phyloP scores from a whole-genome alignment of 2,113 vertebrate species.

The Ifrita kowaldi region DNA sequence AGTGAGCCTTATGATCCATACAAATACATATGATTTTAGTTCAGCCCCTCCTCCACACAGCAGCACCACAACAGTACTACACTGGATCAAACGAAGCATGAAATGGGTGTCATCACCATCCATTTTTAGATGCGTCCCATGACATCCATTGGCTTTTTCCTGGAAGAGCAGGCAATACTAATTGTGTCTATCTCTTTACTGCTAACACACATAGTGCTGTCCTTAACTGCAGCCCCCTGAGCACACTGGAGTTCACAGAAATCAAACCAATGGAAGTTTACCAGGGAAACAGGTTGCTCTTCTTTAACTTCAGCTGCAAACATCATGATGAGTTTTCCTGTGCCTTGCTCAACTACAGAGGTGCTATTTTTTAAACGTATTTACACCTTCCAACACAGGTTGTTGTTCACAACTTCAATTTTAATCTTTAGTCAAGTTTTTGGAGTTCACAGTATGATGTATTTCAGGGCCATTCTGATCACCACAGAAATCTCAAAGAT shows the following conservation, averaged over 20 bases:
- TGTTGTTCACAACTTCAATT: neutral
- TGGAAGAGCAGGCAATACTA: neutral
- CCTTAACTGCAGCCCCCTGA: neutral
- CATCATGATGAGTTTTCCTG: neutral
- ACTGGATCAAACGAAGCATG: neutral
- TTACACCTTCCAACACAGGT: neutral
- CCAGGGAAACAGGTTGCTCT: neutral
- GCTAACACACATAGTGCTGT: neutral
- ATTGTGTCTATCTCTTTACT: neutral
- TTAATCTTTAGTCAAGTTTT: neutral
- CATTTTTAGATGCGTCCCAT: neutral
- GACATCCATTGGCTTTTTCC: conserved; percentile 19
- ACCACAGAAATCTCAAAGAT: neutral
- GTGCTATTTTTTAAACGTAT: neutral
- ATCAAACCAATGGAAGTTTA: neutral
- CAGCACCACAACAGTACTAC: neutral
- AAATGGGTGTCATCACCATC: neutral
- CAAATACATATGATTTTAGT: neutral
- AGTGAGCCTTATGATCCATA: neutral
- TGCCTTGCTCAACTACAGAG: neutral
- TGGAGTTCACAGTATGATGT: neutral
- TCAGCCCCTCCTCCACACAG: neutral
- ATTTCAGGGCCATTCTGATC: neutral
- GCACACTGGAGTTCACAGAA: neutral
- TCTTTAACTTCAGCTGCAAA: neutral